Evolutionary conservation across 2,888 invertebrate species (phyloP), one percentile per base, ranked within the genome.

Genomic region (Lithophane ornitopus): DNA sequence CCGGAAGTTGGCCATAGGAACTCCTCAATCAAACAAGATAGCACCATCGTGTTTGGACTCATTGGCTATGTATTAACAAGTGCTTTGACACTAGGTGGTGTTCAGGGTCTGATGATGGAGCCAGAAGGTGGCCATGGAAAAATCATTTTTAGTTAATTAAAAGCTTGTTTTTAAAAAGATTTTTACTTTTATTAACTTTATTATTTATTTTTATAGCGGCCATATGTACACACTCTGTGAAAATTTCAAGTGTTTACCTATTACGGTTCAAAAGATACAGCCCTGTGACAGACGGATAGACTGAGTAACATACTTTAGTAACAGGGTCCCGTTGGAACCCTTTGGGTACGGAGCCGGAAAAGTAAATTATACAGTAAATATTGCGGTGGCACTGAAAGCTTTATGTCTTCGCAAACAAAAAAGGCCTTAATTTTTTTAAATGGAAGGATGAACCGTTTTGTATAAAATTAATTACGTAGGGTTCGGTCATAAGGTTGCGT

Each of bases 291-390:
- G 14, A 4, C 1, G 39, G 62, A n/a, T n/a, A 6, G 16, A 63
- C n/a, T 0, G 12, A 54, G 8, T 34, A 34, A 34, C 34, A 34
- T 1, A 34, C 7, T 2, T 19, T 19, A 19, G 19, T 49, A 46
- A 19, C 49, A 49, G 16, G 7, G 19, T 8, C 19, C 19, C 49
- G 9, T 8, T 22, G 22, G 19, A 9, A 62, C 34, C n/a, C 1
- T 63, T 26, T 63, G 16, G 3, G 26, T 65, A 65, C 26, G 19
- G 19, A 65, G 26, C 44, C 65, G 19, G 26, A 65, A 26, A 66
- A 75, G 66, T 65, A 77, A 85, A 85, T 82, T 74, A 65, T 65
- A 70, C 63, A 61, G 74, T 72, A 75, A 73, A 86, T 80, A 85
- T 77, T 77, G 70, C 46, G 67, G 28, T 54, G 34, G 26, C 3